phyloP scores from a whole-genome alignment of 1,140 invertebrate genomes.

The Belonocnema kinseyi region DNA sequence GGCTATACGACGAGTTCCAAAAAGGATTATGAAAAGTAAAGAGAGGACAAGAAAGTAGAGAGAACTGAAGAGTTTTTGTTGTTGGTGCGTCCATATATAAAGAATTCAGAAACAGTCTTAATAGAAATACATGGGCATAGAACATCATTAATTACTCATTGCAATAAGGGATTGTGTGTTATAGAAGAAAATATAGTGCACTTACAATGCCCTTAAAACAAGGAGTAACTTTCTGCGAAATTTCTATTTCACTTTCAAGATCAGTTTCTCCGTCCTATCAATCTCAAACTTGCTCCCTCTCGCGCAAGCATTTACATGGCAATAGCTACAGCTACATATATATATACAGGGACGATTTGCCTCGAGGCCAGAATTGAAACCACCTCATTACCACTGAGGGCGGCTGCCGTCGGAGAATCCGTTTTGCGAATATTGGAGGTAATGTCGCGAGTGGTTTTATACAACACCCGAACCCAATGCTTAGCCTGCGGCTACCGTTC shows the following conservation, averaged over 20 bases:
- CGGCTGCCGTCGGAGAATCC: constrained; percentile 69
- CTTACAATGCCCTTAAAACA: no score
- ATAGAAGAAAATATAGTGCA: no score
- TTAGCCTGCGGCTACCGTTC: constrained; percentile 56
- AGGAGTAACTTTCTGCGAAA: no score
- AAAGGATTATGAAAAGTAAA: no score
- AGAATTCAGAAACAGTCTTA: no score
- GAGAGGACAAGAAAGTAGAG: no score
- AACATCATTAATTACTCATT: no score
- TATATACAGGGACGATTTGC: constrained; percentile 59
- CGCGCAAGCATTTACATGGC: constrained; percentile 67
- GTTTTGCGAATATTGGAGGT: constrained; percentile 76
- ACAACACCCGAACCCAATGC: constrained; percentile 61
- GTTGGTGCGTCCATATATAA: no score
- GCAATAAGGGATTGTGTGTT: no score
- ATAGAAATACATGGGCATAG: no score
- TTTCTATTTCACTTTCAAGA: background rate
- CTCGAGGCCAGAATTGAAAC: constrained; percentile 75
- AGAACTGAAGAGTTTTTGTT: no score
- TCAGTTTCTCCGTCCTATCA: constrained; percentile 58
- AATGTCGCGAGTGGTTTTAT: constrained; percentile 75
- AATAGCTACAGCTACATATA: constrained; percentile 60
- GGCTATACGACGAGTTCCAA: no score
- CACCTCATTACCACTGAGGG: constrained; percentile 73
- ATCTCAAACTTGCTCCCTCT: constrained; percentile 62